phyloP scores from a whole-genome alignment of 2,888 invertebrate genomes.

The Volucella inanis region DNA sequence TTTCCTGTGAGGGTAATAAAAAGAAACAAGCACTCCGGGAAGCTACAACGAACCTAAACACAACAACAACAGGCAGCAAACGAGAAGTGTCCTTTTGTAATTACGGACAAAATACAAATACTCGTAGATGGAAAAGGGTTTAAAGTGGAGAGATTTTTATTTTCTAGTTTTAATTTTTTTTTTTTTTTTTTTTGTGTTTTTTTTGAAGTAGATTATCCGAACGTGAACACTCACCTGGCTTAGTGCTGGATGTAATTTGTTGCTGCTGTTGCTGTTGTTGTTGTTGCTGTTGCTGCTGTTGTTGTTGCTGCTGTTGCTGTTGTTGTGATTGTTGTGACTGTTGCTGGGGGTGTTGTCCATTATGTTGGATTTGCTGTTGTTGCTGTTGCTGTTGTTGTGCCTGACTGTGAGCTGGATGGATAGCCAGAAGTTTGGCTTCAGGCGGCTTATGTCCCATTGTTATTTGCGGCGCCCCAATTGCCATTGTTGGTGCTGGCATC shows the following conservation, averaged over 20 bases:
- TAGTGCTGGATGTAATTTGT: constrained; percentile 79
- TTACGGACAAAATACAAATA: constrained; percentile 39
- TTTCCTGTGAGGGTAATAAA: constrained; percentile 62
- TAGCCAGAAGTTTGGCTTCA: constrained; percentile 83
- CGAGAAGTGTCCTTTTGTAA: constrained; percentile 41
- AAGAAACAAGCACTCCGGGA: constrained; percentile 45
- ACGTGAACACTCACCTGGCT: constrained; percentile 80
- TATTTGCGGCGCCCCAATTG: constrained; percentile 83
- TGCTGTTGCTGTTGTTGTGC: constrained; percentile 76
- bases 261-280: constrained; percentile 77
- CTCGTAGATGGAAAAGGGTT: constrained; percentile 38
- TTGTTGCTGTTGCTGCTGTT: constrained; percentile 77
- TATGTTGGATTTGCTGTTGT: constrained; percentile 77
- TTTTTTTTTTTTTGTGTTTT: neutral
- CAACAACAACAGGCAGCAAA: constrained; percentile 24
- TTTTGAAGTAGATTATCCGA: neutral
- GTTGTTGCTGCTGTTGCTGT: constrained; percentile 76
- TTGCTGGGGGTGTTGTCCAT: constrained; percentile 78
- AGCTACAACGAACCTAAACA: neutral
- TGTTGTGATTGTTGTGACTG: constrained; percentile 78
- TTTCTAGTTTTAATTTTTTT: neutral
- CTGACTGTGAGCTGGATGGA: constrained; percentile 81
- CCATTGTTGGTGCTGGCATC: constrained; percentile 83
- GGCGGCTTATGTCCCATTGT: constrained; percentile 83
- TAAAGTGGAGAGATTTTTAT: neutral